Conservation (phyloP, 2,888 invertebrate genomes). For the Trichopoda pennipes region DNA sequence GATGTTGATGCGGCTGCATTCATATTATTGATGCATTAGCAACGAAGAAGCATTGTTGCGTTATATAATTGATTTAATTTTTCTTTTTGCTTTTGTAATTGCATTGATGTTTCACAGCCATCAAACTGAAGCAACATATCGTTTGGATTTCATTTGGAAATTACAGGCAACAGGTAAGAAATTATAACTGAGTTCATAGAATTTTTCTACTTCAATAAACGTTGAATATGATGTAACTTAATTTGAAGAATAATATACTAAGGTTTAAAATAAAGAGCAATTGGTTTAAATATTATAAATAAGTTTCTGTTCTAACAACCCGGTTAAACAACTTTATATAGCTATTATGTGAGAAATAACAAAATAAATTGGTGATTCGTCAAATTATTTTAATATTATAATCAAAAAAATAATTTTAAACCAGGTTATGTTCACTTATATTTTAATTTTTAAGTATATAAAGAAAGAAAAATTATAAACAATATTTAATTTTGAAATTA, state of each 20-base stretch:
- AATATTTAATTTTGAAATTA: too few species aligned
- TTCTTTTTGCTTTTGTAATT: constrained; percentile 88
- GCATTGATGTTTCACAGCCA: constrained; percentile 94
- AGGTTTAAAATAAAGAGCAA: not conserved
- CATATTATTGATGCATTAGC: constrained; percentile 70
- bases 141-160: constrained; percentile 98
- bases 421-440: too few species aligned
- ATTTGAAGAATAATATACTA: not conserved
- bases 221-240: constrained; percentile 15
- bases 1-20: constrained; percentile 25
- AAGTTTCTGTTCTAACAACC: too few species aligned
- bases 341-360: too few species aligned
- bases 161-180: constrained; percentile 91
- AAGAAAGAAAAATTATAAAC: too few species aligned
- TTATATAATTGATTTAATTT: constrained; percentile 83
- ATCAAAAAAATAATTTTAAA: too few species aligned
- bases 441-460: too few species aligned
- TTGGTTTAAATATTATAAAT: not conserved
- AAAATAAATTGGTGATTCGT: too few species aligned
- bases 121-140: constrained; percentile 96
- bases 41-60: constrained; percentile 79
- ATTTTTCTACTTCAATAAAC: constrained; percentile 2
- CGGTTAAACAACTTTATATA: too few species aligned
- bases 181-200: not conserved
- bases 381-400: too few species aligned